Base-by-base conservation (phyloP, 2,797 vertebrate genomes). In the Lates japonicus region DNA sequence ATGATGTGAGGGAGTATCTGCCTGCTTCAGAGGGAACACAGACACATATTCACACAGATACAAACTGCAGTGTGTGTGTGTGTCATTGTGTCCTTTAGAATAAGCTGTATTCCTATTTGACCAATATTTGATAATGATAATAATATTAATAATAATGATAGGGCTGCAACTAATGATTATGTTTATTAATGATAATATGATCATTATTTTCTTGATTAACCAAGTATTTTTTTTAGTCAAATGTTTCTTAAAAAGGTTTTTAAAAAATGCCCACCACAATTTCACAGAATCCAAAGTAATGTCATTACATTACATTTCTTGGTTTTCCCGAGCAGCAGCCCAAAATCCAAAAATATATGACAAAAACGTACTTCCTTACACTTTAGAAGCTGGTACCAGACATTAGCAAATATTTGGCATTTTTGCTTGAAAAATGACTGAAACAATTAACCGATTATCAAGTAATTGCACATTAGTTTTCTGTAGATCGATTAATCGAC, bases 1-100 rank as follows among this genome's bases (percentile, higher is more conserved):
- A 57, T 70, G 62, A 84, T 73, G 82, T 81, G 62, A 80, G 78
- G 71, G 49, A 81, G 70, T 55, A 81, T 87, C 86, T 83, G 66
- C 70, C 70, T 49, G 44, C 75, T 77, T 52, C 51, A 70, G 46
- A 58, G 60, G 39, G 39, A 70, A 63, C 51, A 19, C 72, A 55
- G 31, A 59, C 55, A 71, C 72, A 82, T 68, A 19, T 35, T 22
- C 25, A 58, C 44, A 80, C 67, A 80, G 39, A 71, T 19, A 87
- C 62, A 80, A 42, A 19, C 80, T 5, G 14, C 74, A 52, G 52
- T 9, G 42, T 25, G 52, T 9, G 42, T 25, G 41, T 11, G 70
- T 60, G 68, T 78, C 59, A 55, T 19, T 68, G 74, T 73, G 64
- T 63, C 76, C 70, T 49, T 63, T 5, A 58, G n/a, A 54, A 11